Percentiles rank a stretch among this genome's conserved stretches.
phyloP scores from a whole-genome alignment of 2,888 invertebrate species.

The Melangyna quadrimaculata region DNA sequence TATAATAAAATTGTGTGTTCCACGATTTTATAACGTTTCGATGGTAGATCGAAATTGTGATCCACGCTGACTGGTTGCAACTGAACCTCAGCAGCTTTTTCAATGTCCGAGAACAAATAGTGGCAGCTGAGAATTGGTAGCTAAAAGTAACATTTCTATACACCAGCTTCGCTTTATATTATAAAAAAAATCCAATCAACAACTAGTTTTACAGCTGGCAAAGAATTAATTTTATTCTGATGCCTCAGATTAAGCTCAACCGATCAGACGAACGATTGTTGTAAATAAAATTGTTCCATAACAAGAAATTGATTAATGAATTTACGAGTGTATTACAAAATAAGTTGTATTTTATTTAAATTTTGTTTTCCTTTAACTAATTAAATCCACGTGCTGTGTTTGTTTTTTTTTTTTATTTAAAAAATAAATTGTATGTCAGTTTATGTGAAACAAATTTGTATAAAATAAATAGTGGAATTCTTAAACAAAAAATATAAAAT shows the following conservation, averaged over 20 bases:
- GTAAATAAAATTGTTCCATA: background rate
- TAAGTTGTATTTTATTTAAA: conserved; percentile 1
- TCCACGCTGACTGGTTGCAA: conserved; percentile 49
- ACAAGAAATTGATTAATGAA: background rate
- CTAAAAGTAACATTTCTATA: conserved; percentile 37
- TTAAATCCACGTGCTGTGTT: conserved; percentile 2
- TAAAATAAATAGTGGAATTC: background rate
- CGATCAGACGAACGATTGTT: conserved; percentile 47
- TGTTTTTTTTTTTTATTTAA: background rate
- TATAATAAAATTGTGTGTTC: conserved; percentile 25
- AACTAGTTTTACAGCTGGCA: conserved; percentile 43
- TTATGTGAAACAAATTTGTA: background rate
- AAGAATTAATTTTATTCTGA: conserved; percentile 26
- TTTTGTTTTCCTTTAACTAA: background rate
- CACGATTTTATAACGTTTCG: conserved; percentile 49
- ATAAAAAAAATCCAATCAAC: background rate
- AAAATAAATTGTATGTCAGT: background rate
- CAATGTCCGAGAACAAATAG: conserved; percentile 36
- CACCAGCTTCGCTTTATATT: background rate
- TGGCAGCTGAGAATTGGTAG: conserved; percentile 32
- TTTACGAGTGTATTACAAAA: background rate
- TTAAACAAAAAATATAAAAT: background rate
- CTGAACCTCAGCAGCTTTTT: conserved; percentile 57
- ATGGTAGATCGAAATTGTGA: conserved; percentile 16
- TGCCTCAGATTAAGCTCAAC: conserved; percentile 54